A percentile compares a stretch with the other conserved stretches of the same genome.
Evolutionary conservation across 2,888 invertebrate genomes (phyloP).

Genomic region (Automeris io): DNA sequence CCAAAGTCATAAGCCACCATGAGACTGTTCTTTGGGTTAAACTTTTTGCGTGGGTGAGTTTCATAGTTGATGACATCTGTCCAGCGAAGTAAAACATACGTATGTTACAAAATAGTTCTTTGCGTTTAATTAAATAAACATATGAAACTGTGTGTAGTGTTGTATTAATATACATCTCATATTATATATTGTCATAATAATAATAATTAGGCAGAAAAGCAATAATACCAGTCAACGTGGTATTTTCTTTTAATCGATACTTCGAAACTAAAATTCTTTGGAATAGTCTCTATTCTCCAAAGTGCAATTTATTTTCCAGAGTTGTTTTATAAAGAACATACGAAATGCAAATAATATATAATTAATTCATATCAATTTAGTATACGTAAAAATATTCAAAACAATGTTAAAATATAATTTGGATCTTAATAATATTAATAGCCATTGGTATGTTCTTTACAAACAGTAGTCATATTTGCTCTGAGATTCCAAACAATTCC

Average conservation of each 20-base stretch:
- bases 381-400: too few species aligned
- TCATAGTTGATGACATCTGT: slow-evolving; percentile 18
- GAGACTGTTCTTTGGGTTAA: slow-evolving; percentile 48
- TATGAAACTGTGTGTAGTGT: neutral
- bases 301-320: neutral
- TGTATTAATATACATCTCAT: neutral
- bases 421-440: too few species aligned
- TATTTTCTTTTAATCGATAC: neutral
- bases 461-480: slow-evolving; percentile 1
- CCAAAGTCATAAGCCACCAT: slow-evolving; percentile 59
- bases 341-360: too few species aligned
- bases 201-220: neutral
- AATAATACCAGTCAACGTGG: slow-evolving; percentile 2
- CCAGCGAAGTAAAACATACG: neutral
- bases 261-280: neutral
- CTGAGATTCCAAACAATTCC: slow-evolving; percentile 11
- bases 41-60: slow-evolving; percentile 37
- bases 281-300: neutral
- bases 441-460: slow-evolving; percentile 1
- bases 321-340: neutral
- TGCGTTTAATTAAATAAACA: neutral
- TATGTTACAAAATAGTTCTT: neutral
- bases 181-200: neutral
- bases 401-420: too few species aligned
- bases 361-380: too few species aligned